Evolutionary conservation across 1,140 invertebrate species (phyloP), one percentile per base, ranked within the genome.

Genomic region (Carcinoscorpius rotundicauda): DNA sequence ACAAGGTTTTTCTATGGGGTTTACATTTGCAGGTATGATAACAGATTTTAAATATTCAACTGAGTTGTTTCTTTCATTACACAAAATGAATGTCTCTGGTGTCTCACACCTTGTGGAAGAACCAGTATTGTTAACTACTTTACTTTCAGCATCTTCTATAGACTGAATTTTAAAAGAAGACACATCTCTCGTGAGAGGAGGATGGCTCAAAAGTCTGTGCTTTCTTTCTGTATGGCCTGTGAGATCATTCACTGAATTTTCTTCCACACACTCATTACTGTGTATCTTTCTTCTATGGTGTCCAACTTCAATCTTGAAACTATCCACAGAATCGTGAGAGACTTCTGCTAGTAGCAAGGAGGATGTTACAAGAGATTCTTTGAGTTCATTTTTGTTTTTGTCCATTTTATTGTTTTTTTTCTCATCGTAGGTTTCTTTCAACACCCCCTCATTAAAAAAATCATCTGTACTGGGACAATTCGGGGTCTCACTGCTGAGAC

Each of bases 401-500:
- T 5, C 48, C 8, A 57, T 6, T 57, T 57, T 57, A 57, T 57
- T 10, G n/a, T 57, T 57, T 57, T 10, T 6, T 10, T 57, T 10
- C 4, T 57, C 56, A 57, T 10, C 48, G 3, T 29, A 57, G 48
- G 48, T 57, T 10, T 57, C 56, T 57, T 57, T 58, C 3, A 50
- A 52, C 10, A 64, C 66, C 48, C 58, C 48, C 3, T 67, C 66
- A 51, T 67, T 63, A 4, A 50, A 61, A 49, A 56, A 49, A 48
- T 52, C 4, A 50, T 69, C 68, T 62, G 65, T 9, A 60, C 68
- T 63, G 5, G 69, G 69, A 59, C 69, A 68, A 51, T 58, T 70
- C 51, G 68, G 61, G 48, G 59, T 64, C 5, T 66, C 68, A 10
- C 66, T 68, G 10, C 66, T 58, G 57, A 64, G 66, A 53, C 66